Percentiles rank a stretch among this genome's conserved stretches.
phyloP scores from a whole-genome alignment of 2,113 vertebrate species.

The Perca schrenkii region DNA sequence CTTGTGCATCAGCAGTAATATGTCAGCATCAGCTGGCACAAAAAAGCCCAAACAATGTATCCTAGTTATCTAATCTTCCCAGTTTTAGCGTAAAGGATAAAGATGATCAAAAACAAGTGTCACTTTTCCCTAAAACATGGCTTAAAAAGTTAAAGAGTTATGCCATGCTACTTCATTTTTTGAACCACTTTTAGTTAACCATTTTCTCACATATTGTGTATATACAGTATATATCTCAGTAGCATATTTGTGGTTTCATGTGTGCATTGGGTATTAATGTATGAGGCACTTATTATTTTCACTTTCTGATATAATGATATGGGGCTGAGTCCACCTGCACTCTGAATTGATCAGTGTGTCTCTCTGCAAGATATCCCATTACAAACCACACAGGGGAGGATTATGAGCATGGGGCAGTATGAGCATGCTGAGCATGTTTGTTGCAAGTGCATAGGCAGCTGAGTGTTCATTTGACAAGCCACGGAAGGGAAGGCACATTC shows the following conservation, averaged over 20 bases:
- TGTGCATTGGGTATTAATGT: constrained; percentile 22
- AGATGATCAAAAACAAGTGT: not conserved
- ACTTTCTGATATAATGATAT: constrained; percentile 39
- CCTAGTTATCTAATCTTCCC: not conserved
- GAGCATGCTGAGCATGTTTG: constrained; percentile 46
- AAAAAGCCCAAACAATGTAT: constrained; percentile 3
- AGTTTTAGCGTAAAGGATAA: not conserved
- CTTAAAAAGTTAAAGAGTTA: not conserved
- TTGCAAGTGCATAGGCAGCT: constrained; percentile 27
- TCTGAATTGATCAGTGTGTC: constrained; percentile 38
- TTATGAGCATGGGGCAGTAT: constrained; percentile 2
- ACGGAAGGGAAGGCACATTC: constrained; percentile 30
- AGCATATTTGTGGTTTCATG: constrained; percentile 1
- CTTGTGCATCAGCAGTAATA: constrained; percentile 12
- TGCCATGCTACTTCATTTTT: not conserved
- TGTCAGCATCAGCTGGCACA: not conserved
- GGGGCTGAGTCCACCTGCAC: constrained; percentile 38
- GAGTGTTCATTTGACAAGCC: constrained; percentile 53
- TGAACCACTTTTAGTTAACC: not conserved
- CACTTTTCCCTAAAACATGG: not conserved
- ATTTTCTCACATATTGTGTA: not conserved
- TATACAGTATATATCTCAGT: not conserved
- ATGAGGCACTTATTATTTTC: constrained; percentile 24
- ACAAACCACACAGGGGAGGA: constrained; percentile 25
- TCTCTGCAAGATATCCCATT: constrained; percentile 41